Base-by-base conservation (phyloP, 2,113 vertebrate species). In the Cathartes aura region DNA sequence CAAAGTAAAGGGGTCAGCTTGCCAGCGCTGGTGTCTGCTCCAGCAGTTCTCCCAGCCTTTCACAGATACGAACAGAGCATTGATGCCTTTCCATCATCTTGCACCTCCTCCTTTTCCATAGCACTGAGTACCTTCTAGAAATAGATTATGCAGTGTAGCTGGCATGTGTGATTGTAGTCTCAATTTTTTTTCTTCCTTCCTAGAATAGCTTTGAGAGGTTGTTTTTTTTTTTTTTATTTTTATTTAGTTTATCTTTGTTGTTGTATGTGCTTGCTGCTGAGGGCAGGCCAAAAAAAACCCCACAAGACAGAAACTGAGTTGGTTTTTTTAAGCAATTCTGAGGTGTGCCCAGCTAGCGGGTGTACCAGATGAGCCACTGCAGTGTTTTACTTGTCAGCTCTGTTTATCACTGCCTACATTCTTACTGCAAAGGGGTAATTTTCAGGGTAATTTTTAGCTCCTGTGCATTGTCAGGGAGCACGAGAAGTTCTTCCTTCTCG, bases 81-180 rank as follows among this genome's bases (percentile, higher is more conserved):
- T 0, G 1, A 27, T 1, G 2, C 21, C 47, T 52, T 56, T 43
- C 23, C 32, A 3, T 59, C 24, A 7, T 22, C 36, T 56, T 14
- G 6, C 15, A 22, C 68, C 47, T 48, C 47, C 40, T 84, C 6
- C 68, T 82, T 58, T 58, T n/a, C 71, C 27, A 7, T 6, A 48
- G 48, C 71, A 15, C 20, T 16, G 9, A 48, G 30, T 29, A 36
- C 17, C 17, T 60, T 32, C 73, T 71, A 36, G 83, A 85, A 88
- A 64, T 23, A 64, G 90, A 4, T 19, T 14, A 11, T 15, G 24
- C 21, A 9, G 14, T 3, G 24, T 62, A 40, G 36, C 53, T 82
- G 78, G 34, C 43, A 18, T 3, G 22, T 0, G 0, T 36, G 43
- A 43, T 48, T 53, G 38, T n/a, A 0, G 1, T 23, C 32, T 17